These are phyloP conservation scores for Lophochroa leadbeateri DNA, from an alignment of 2,113 vertebrate species.

Conservation along the genomic window DNA sequence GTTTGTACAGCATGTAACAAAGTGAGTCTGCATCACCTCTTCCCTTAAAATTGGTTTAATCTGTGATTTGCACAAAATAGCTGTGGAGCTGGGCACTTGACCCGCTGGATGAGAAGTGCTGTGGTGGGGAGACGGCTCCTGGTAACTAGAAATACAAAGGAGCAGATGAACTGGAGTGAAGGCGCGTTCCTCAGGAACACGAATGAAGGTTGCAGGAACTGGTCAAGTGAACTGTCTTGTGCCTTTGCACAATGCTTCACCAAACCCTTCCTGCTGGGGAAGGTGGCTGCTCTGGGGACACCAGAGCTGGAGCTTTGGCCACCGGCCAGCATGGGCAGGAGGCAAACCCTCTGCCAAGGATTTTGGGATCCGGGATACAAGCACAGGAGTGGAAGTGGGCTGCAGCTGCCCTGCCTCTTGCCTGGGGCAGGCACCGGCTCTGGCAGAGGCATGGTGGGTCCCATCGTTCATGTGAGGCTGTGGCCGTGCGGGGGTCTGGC, in stretches of 20 bases:
- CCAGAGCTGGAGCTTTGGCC: background rate
- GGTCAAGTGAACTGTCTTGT: fast-evolving
- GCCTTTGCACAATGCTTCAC: background rate
- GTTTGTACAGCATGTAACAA: background rate
- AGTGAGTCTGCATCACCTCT: background rate
- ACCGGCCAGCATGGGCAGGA: background rate
- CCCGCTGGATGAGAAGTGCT: background rate
- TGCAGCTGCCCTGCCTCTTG: background rate
- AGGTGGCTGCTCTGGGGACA: background rate
- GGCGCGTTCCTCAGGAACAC: background rate
- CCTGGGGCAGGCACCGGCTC: background rate
- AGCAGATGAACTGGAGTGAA: background rate
- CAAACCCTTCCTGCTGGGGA: background rate
- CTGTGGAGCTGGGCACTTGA: background rate
- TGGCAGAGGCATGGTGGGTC: background rate
- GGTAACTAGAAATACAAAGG: background rate
- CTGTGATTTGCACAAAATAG: background rate
- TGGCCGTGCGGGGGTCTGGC: background rate
- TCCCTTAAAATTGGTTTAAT: background rate
- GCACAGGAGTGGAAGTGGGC: background rate
- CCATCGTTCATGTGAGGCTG: fast-evolving
- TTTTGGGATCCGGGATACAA: background rate
- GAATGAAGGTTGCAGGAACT: background rate
- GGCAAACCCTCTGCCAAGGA: background rate
- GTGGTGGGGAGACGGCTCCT: background rate